Base-by-base conservation (phyloP, 2,113 vertebrate species). In the Orcinus orca region DNA sequence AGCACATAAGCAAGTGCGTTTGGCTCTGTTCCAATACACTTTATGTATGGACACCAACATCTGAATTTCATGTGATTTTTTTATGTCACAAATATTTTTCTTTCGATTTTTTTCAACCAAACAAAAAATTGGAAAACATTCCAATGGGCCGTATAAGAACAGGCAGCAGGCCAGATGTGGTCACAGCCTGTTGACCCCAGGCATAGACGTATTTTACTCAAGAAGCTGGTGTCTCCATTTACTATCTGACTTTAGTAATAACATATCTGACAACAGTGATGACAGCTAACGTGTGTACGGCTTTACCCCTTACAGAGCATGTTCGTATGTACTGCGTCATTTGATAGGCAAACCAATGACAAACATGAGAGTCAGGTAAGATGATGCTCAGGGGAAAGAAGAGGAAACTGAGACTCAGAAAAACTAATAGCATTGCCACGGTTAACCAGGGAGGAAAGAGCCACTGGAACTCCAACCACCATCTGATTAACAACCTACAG, bases 271-370 rank as follows among this genome's bases (percentile, higher is more conserved):
- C 12, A 33, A 15, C 0, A 58, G 62, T 47, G 29, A 68, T 41
- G 8, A 60, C 23, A 31, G 74, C 13, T 38, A 31, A 14, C 0
- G 0, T 23, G 5, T 3, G 3, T 29, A 44, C 0, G 0, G 31
- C 1, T 29, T 76, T 68, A 44, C 2, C 17, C 80, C 10, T 79
- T n/a, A 60, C n/a, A 82, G 38, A 94, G 55, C 53, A 82, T 5
- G 2, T 60, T 77, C 33, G 0, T 11, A 53, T 6, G 1, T 2
- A 82, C 4, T 14, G 6, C 38, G 82, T 63, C 67, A 31, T 44
- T 44, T 82, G 88, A 73, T 36, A 55, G 58, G 62, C 9, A 95
- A 95, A 53, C 21, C 17, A 65, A 26, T 11, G 9, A 36, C 44
- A 93, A 47, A 41, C 38, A 31, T 8, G 36, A 82, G 29, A 91